Base-by-base conservation (phyloP, 2,113 vertebrate genomes). In the Pyxicephalus adspersus region DNA sequence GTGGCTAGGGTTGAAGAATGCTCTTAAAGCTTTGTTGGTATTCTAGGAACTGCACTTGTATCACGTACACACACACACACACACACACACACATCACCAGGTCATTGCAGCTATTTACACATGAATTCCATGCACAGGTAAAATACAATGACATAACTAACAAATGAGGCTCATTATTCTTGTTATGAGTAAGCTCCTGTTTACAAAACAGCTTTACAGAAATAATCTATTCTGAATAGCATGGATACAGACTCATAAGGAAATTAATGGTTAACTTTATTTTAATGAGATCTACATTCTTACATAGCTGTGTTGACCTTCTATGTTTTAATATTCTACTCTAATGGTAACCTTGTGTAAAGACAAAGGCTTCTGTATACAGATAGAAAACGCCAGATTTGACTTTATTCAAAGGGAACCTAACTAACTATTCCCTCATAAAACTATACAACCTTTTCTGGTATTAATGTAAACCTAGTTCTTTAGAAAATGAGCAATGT, bases 21-120 rank as follows among this genome's bases (percentile, higher is more conserved):
- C 61, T 65, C 55, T 54, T 76, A 63, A 76, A 34, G 23, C 58
- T 63, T 76, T 51, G 38, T 76, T 76, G 58, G 50, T 76, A 13
- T 28, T 31, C 58, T 28, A 76, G 23, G 18, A 28, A 76, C 22
- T 50, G 34, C 5, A 22, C 6, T n/a, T 63, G 2, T 51, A 63
- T 76, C 58, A 76, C 58, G 58, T 76, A 76, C 58, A 76, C 58
- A 64, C n/a, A n/a, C n/a, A n/a, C 22, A 64, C 58, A 29, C 58
- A 76, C 58, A 38, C 64, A 76, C 58, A 76, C 58, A 64, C 22
- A 64, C 58, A 29, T 34, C 2, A 38, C 54, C 68, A 31, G 70
- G 54, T 15, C 15, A 23, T 71, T 25, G 20, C 67, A 6, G 67
- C 52, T 28, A 54, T 22, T 58, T 74, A 38, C 15, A 60, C 31